Percentiles rank a stretch among this genome's conserved stretches.
These are phyloP conservation scores for Orchestia grillus DNA, from an alignment of 1,140 invertebrate species.

Conservation along the genomic window DNA sequence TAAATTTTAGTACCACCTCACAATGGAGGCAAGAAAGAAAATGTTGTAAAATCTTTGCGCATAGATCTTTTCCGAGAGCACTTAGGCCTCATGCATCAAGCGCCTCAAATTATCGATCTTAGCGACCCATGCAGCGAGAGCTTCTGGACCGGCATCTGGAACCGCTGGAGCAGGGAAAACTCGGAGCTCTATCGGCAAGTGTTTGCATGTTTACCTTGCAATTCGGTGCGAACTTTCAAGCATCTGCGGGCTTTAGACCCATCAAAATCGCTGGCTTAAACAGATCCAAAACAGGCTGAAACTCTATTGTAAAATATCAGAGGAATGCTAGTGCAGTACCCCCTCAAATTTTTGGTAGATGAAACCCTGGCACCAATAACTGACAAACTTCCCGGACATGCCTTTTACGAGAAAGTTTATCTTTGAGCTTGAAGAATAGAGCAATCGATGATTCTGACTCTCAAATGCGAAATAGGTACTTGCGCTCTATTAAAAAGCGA, in stretches of 20 bases:
- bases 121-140: slow-evolving; percentile 52
- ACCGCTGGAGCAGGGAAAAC: slow-evolving; percentile 8
- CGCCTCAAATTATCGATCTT: slow-evolving; percentile 37
- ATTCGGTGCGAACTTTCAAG: slow-evolving; percentile 51
- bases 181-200: slow-evolving; percentile 46
- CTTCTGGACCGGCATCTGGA: slow-evolving; percentile 58
- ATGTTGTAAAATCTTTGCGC: slow-evolving; percentile 43
- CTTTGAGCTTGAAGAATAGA: neutral
- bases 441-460: neutral
- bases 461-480: neutral
- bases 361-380: slow-evolving; percentile 34
- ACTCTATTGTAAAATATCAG: slow-evolving; percentile 21
- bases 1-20: neutral
- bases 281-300: slow-evolving; percentile 46
- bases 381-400: slow-evolving; percentile 39
- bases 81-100: slow-evolving; percentile 56
- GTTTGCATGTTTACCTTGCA: slow-evolving; percentile 53
- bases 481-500: neutral
- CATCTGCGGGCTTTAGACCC: slow-evolving; percentile 16
- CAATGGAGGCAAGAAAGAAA: neutral
- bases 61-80: slow-evolving; percentile 55
- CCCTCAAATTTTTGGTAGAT: slow-evolving; percentile 56
- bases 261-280: slow-evolving; percentile 15
- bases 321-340: slow-evolving; percentile 57
- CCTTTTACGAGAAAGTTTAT: slow-evolving; percentile 45